A percentile compares a stretch with the other conserved stretches of the same genome.
Conservation (phyloP, 2,888 invertebrate species). For the Amphipyra tragopoginis region DNA sequence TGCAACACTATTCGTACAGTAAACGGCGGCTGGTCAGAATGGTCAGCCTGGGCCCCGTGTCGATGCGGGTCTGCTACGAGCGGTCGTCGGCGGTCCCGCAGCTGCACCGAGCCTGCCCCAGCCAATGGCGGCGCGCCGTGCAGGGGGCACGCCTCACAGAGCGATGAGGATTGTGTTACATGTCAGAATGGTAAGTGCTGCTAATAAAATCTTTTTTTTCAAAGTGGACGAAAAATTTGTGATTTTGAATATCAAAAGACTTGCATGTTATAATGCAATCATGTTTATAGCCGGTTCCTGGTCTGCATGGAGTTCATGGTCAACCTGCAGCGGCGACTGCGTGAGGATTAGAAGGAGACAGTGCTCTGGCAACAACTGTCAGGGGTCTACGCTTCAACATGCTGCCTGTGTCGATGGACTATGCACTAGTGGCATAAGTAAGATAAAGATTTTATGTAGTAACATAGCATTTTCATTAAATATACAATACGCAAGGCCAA, state of each 20-base stretch:
- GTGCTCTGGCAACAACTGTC: conserved; percentile 74
- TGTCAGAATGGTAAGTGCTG: conserved; percentile 87
- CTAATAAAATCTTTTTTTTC: neutral
- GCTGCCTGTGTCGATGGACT: conserved; percentile 83
- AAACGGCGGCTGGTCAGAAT: conserved; percentile 97
- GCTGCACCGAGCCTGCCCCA: conserved; percentile 96
- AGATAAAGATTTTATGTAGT: conserved; percentile 45
- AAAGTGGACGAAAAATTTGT: too few species aligned
- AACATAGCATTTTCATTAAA: neutral
- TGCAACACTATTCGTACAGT: conserved; percentile 86
- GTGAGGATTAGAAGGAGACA: conserved; percentile 76
- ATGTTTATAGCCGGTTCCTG: conserved; percentile 70
- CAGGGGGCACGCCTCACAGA: conserved; percentile 94
- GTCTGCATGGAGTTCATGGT: conserved; percentile 82
- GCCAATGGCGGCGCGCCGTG: conserved; percentile 97
- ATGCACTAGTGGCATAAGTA: conserved; percentile 76
- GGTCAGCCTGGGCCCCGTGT: conserved; percentile 97
- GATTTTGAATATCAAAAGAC: too few species aligned
- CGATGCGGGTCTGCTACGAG: conserved; percentile 93
- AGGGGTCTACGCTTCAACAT: conserved; percentile 80
- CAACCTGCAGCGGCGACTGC: conserved; percentile 81
- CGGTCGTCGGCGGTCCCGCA: conserved; percentile 94
- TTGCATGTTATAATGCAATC: too few species aligned
- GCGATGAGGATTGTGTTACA: conserved; percentile 94
- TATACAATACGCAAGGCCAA: too few species aligned